Base-by-base conservation (phyloP, 2,113 vertebrate genomes). In the Phylloscopus trochilus region DNA sequence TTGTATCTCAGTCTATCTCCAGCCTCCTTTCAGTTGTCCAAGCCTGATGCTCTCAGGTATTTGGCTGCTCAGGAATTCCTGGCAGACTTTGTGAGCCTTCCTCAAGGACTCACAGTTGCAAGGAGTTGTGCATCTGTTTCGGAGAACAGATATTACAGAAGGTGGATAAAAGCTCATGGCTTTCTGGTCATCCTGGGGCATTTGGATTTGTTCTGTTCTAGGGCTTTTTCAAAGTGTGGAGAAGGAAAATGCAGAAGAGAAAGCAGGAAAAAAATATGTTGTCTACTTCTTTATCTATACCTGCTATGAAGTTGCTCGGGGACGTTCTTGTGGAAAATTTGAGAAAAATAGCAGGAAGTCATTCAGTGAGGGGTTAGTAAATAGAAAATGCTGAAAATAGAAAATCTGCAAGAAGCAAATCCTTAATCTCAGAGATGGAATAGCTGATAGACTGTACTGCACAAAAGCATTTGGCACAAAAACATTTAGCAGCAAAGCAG, bases 391-490 rank as follows among this genome's bases (percentile, higher is more conserved):
- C 30, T 56, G 51, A 56, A 74, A n/a, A 64, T 4, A 49, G 51
- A 43, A 41, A 87, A 47, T 56, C 10, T 55, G 23, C 26, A 79
- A 46, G 63, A 33, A 24, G 10, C 39, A 67, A 67, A 37, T 55
- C 41, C 39, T 55, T 30, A 35, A 30, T 21, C 13, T 47, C 6
- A 4, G 39, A 28, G 52, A 1, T 63, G 52, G 52, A 49, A 9
- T 11, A 33, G 27, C 37, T 59, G 76, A 21, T 39, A 0, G 7
- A 27, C 55, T 49, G 51, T 39, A 64, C 60, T 62, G 60, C 24
- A 26, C 0, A 3, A 5, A 60, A 31, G 5, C 15, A 8, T 8
- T 12, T 73, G 70, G 24, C 27, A 41, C 0, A 2, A 6, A 63
- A 33, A 5, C 16, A 7, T 8, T 10, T 70, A 67, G 26, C 28